Conservation (phyloP, 2,797 vertebrate genomes). For the Eidolon dupreanum region DNA sequence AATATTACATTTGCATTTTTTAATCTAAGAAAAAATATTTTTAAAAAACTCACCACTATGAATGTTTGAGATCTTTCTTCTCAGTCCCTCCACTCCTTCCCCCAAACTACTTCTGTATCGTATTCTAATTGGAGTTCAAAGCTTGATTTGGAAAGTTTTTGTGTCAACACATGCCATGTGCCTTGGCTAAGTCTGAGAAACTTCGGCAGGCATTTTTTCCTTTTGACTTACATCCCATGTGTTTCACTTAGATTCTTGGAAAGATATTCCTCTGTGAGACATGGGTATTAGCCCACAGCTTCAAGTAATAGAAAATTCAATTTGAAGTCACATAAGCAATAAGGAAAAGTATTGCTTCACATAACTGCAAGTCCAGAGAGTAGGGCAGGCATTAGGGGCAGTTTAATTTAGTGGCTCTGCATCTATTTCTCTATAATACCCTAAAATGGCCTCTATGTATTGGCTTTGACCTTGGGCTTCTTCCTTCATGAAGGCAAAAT, state of each 20-base stretch:
- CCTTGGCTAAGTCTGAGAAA: constrained; percentile 75
- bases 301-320: constrained; percentile 33
- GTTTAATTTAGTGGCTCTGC: background rate
- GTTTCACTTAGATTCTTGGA: constrained; percentile 75
- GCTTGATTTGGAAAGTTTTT: constrained; percentile 75
- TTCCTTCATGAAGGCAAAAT: constrained; percentile 10
- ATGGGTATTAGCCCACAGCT: constrained; percentile 44
- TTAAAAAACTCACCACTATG: background rate
- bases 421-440: background rate
- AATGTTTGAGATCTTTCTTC: background rate
- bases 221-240: constrained; percentile 71
- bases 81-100: background rate
- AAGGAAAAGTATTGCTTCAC: background rate
- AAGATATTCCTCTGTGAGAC: constrained; percentile 26
- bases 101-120: background rate
- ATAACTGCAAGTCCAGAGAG: background rate
- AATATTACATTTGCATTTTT: constrained; percentile 1
- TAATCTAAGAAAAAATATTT: background rate
- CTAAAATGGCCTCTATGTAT: background rate
- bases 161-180: constrained; percentile 75
- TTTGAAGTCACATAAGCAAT: constrained; percentile 2
- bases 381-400: background rate
- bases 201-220: constrained; percentile 74
- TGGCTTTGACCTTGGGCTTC: background rate
- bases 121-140: constrained; percentile 55